Conservation (phyloP, 2,888 invertebrate species). For the Oxytorus armatus region DNA sequence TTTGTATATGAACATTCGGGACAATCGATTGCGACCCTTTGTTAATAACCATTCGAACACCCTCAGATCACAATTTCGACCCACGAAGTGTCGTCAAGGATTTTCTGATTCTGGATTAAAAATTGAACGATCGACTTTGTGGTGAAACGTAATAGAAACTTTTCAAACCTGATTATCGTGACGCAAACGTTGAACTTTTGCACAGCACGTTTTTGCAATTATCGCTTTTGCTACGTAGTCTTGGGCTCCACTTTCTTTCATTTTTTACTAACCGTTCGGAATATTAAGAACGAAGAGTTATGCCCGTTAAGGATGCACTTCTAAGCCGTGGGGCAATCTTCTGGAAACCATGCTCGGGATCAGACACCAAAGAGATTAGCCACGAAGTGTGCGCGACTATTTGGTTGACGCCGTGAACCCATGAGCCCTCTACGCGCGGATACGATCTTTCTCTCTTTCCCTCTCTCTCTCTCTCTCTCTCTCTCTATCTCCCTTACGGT, state of each 20-base stretch:
- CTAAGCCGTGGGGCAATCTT: constrained; percentile 73
- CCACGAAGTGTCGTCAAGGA: too few relatives aligned
- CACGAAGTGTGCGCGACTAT: constrained; percentile 62
- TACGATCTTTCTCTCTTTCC: constrained; percentile 73
- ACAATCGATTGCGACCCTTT: too few relatives aligned
- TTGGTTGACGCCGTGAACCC: constrained; percentile 59
- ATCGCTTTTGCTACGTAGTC: background rate
- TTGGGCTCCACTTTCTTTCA: constrained; percentile 12
- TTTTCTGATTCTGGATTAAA: too few relatives aligned
- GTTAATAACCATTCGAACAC: too few relatives aligned
- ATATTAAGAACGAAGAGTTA: constrained; percentile 30
- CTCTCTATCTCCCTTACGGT: too few relatives aligned
- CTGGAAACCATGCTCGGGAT: constrained; percentile 70
- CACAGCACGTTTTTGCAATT: constrained; percentile 9
- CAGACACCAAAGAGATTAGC: constrained; percentile 74
- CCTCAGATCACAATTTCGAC: too few relatives aligned
- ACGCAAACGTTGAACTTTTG: too few relatives aligned
- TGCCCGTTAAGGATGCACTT: constrained; percentile 14
- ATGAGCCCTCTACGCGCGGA: constrained; percentile 67
- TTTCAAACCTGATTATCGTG: background rate
- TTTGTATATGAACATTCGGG: too few relatives aligned
- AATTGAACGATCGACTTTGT: too few relatives aligned
- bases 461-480: too few relatives aligned
- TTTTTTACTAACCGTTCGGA: constrained; percentile 15
- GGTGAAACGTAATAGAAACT: too few relatives aligned